Base-by-base conservation (phyloP, 1,140 invertebrate species). In the Tribolium madens region DNA sequence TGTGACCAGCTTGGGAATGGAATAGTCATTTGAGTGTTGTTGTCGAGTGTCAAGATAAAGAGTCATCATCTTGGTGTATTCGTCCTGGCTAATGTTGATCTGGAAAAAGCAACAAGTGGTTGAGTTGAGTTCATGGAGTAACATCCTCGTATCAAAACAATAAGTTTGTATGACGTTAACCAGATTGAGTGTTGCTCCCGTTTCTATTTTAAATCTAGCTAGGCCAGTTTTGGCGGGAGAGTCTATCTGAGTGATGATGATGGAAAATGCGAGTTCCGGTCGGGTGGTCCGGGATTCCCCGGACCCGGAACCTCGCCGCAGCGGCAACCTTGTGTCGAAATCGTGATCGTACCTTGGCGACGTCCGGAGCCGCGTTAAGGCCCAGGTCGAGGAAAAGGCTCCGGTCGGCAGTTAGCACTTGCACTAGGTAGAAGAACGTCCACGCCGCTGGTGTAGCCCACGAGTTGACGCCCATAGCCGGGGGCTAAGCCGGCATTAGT, bases 81-180 rank as follows among this genome's bases (percentile, higher is more conserved):
- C 84, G 47, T 84, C 79, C 77, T 84, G 79, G 73, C 84, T 85
- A 15, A 85, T 82, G 76, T 85, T 85, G 52, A 84, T 82, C 84
- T 85, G 81, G 74, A 26, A 74, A 53, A 79, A 75, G 76, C 79
- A 80, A 80, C 79, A 80, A 75, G 79, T 80, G 79, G 68, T 70
- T 64, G 26, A 33, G 68, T 70, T 64, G 26, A 33, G 26, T 64
- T 60, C 18, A 7, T 21, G 2, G 18, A 13, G 76, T 68, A 57
- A 71, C 18, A 73, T 73, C 18, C 69, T 72, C 46, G 9, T 5
- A 33, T 26, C 26, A 72, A 52, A 72, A 53, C 50, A 50, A 50
- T 72, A 50, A 52, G 70, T 72, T 72, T 48, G 18, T 2, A 2
- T 50, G 47, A 53, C 48, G 70, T 52, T 72, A 50, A 6, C 12